These are phyloP conservation scores for Poeciliopsis turrubarensis DNA, from an alignment of 2,113 vertebrate species.

Conservation along the genomic window DNA sequence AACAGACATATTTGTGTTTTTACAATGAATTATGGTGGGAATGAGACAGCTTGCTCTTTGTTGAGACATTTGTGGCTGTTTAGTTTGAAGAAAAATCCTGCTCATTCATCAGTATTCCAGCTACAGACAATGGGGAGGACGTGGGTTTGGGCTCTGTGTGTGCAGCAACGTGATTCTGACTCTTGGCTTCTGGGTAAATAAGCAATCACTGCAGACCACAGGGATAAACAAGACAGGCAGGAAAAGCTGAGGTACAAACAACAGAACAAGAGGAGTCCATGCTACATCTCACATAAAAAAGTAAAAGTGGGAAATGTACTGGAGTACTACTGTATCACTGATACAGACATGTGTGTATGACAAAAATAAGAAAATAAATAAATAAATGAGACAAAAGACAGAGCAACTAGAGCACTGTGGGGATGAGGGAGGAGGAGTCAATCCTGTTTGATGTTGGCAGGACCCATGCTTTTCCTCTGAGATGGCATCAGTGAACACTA, in stretches of 20 bases:
- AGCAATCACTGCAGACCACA: constrained; percentile 41
- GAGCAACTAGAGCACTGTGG: constrained; percentile 33
- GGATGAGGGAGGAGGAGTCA: constrained; percentile 25
- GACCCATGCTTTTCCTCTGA: constrained; percentile 51
- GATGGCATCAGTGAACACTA: constrained; percentile 56
- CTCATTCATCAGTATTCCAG: constrained; percentile 68
- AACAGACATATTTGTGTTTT: background rate
- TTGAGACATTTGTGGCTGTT: background rate
- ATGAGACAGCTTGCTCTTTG: constrained; percentile 6
- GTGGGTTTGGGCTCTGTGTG: constrained; percentile 4
- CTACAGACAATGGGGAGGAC: constrained; percentile 62
- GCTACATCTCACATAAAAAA: constrained; percentile 9
- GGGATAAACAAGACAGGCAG: constrained; percentile 14
- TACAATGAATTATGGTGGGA: constrained; percentile 10
- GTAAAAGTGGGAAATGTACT: constrained; percentile 4
- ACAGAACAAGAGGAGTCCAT: background rate
- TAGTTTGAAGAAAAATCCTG: constrained; percentile 30
- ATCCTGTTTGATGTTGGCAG: constrained; percentile 49
- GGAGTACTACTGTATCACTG: constrained; percentile 10
- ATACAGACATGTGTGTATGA: constrained; percentile 24
- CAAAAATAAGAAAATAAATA: constrained; percentile 13
- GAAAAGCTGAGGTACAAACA: constrained; percentile 4
- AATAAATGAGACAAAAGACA: constrained; percentile 48
- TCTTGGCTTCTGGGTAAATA: constrained; percentile 57
- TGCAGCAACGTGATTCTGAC: constrained; percentile 37